These are phyloP conservation scores for Thereva unica DNA, from an alignment of 2,888 invertebrate species.

Conservation along the genomic window DNA sequence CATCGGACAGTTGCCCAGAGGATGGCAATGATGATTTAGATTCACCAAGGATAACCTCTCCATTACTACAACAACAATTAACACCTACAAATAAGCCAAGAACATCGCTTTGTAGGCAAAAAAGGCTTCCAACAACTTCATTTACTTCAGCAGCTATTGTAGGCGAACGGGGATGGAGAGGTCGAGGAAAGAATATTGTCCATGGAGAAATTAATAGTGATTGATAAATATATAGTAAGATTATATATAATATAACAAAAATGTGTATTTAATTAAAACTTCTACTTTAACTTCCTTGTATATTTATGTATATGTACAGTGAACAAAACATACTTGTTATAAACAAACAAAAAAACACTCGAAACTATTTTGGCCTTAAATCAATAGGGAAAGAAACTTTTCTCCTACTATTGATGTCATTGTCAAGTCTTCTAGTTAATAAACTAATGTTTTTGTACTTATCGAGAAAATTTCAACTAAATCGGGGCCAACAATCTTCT, in stretches of 20 bases:
- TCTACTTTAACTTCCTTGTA: too few relatives aligned
- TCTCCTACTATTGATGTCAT: constrained; percentile 1
- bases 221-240: constrained; percentile 41
- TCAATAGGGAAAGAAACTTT: constrained; percentile 1
- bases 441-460: constrained; percentile 16
- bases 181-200: constrained; percentile 48
- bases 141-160: constrained; percentile 42
- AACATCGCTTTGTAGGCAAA: constrained; percentile 48
- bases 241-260: constrained; percentile 3
- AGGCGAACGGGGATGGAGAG: constrained; percentile 48
- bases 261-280: background rate
- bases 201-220: constrained; percentile 49
- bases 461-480: constrained; percentile 8
- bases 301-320: too few relatives aligned
- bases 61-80: constrained; percentile 53
- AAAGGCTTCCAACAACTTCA: constrained; percentile 45
- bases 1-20: constrained; percentile 61
- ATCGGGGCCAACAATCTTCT: constrained; percentile 18
- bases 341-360: background rate
- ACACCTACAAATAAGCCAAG: constrained; percentile 47
- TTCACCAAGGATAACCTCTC: constrained; percentile 69
- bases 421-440: constrained; percentile 18
- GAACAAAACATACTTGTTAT: too few relatives aligned
- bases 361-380: constrained; percentile 14
- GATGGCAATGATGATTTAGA: constrained; percentile 63